phyloP scores from a whole-genome alignment of 1,140 invertebrate species.

The Cardiocondyla obscurior region DNA sequence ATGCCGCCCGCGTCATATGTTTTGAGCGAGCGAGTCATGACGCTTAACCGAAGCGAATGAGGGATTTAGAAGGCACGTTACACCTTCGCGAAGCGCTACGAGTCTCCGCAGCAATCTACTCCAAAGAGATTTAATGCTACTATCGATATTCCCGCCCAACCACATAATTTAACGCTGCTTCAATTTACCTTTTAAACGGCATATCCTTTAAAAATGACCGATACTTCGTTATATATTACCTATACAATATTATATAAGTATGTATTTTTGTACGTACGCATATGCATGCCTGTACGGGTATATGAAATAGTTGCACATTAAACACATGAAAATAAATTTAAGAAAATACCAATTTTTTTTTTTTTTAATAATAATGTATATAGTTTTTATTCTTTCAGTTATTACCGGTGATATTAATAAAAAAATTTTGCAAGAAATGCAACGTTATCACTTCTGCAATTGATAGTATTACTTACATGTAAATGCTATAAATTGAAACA shows the following conservation, averaged over 20 bases:
- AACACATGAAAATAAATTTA: neutral
- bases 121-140: conserved; percentile 34
- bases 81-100: neutral
- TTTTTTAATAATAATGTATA: neutral
- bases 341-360: neutral
- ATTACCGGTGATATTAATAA: conserved; percentile 1
- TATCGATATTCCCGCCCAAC: conserved; percentile 25
- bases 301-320: neutral
- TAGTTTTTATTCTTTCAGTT: neutral
- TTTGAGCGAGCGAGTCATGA: conserved; percentile 51
- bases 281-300: no score
- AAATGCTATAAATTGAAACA: conserved; percentile 18
- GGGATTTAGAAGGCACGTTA: conserved; percentile 49
- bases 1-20: conserved; percentile 30
- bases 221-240: neutral
- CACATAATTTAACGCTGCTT: conserved; percentile 12
- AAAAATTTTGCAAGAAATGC: neutral
- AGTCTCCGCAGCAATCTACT: conserved; percentile 16
- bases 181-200: conserved; percentile 12
- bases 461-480: conserved; percentile 11
- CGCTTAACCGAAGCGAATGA: conserved; percentile 49
- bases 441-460: neutral
- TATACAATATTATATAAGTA: neutral
- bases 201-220: neutral
- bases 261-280: neutral